Base-by-base conservation (phyloP, 2,888 invertebrate genomes). In the Colletes collaris region DNA sequence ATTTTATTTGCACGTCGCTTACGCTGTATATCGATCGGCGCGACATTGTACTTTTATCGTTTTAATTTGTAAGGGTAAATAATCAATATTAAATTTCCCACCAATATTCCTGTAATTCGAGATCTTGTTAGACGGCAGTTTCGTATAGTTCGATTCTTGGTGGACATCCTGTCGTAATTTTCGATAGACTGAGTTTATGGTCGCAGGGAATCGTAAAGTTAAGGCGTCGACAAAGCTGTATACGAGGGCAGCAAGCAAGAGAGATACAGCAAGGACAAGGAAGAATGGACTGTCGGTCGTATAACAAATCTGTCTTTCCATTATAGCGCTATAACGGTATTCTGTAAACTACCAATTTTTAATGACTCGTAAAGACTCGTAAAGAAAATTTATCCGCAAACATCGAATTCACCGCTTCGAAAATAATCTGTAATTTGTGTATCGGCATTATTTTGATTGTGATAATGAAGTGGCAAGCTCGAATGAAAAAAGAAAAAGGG, bases 181-280 rank as follows among this genome's bases (percentile, higher is more conserved):
- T 89, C 89, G 89, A 86, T 88, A 87, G 85, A 88, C 85, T 85
- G 81, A 85, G 82, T 91, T 91, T 90, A 91, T 86, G 85, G 87
- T 84, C 78, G 71, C 81, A 40, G 70, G 72, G 79, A 76, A 84
- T 84, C 82, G 82, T 86, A 83, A 88, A 85, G 82, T 84, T 88
- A 77, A 85, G 74, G 71, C 80, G 75, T 49, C 66, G 72, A 83
- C 82, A 68, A 62, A 63, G 66, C 59, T 66, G 77, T 58, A 60
- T 76, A 70, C 65, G 69, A 66, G 49, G 66, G 76, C 68, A 63
- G 58, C 71, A 72, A 76, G 46, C 59, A 44, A 27, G 19, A 10
- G 37, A 69, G 55, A 71, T 65, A 58, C 66, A 69, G 62, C 53
- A 76, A 49, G 55, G 10, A 55, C 27, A 60, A 55, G 53, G 50